These are phyloP conservation scores for Galagoides demidoff DNA, from an alignment of 2,797 vertebrate species.

Conservation along the genomic window DNA sequence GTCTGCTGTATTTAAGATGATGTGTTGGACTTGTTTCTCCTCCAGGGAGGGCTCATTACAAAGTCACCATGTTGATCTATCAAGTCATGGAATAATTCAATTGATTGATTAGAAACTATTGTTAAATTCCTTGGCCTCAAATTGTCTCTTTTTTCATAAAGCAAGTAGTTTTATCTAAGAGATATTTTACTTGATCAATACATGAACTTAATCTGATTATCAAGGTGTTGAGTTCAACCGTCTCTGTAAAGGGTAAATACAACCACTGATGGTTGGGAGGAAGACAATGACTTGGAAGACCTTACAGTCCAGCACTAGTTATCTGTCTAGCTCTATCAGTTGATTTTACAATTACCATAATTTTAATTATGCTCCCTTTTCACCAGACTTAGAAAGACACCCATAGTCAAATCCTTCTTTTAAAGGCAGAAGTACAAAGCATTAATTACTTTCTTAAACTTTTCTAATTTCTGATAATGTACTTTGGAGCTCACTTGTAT, in stretches of 20 bases:
- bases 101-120: conserved; percentile 75
- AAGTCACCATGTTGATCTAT: conserved; percentile 57
- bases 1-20: not conserved
- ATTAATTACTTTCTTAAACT: not conserved
- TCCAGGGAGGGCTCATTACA: conserved; percentile 61
- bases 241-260: not conserved
- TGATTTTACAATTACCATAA: not conserved
- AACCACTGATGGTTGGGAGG: not conserved
- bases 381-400: not conserved
- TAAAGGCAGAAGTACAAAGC: not conserved
- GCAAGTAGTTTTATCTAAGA: conserved; percentile 66
- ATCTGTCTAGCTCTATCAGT: not conserved
- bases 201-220: conserved; percentile 25
- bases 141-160: conserved; percentile 60
- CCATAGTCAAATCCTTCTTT: not conserved
- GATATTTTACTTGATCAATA: conserved; percentile 36
- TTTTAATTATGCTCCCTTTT: not conserved
- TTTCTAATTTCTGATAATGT: conserved; percentile 5
- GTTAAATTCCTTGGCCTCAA: conserved; percentile 71
- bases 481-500: not conserved
- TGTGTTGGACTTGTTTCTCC: conserved; percentile 76
- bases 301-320: not conserved
- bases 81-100: conserved; percentile 66
- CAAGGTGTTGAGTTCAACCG: not conserved
- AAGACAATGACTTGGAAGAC: not conserved